Evolutionary conservation across 2,888 invertebrate genomes (phyloP).

Genomic region (Drosophila birchii): DNA sequence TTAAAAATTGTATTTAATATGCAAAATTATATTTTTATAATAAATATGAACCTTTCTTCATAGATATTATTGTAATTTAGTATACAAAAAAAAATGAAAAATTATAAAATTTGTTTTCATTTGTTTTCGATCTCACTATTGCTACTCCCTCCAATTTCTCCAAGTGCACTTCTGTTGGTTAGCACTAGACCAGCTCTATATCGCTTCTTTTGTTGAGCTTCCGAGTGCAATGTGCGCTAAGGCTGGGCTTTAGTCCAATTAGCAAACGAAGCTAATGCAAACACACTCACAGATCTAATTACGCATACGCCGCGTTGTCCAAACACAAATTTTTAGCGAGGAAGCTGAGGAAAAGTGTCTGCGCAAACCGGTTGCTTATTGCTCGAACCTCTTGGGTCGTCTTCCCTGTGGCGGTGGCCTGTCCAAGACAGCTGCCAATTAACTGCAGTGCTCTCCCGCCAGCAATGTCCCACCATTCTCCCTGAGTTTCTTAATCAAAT

Average conservation of each 20-base stretch:
- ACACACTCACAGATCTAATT: constrained; percentile 63
- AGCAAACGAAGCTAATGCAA: constrained; percentile 44
- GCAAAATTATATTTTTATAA: background rate
- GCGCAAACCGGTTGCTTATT: constrained; percentile 47
- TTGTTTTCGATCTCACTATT: background rate
- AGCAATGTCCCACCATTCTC: background rate
- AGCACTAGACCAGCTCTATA: constrained; percentile 1
- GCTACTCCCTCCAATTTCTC: background rate
- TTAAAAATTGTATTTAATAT: background rate
- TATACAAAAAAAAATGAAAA: too few relatives aligned
- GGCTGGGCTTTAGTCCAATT: constrained; percentile 60
- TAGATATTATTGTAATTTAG: too few relatives aligned
- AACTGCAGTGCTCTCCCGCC: constrained; percentile 20
- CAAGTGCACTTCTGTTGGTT: background rate
- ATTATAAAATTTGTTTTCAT: background rate
- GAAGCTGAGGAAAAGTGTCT: constrained; percentile 17
- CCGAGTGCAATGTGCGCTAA: constrained; percentile 25
- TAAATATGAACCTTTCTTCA: background rate
- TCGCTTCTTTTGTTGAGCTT: constrained; percentile 6
- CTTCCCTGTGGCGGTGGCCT: constrained; percentile 14
- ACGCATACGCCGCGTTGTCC: constrained; percentile 66
- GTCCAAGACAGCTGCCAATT: constrained; percentile 55
- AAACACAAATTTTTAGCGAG: constrained; percentile 21
- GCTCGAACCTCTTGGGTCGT: constrained; percentile 18
- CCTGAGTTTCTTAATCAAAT: constrained; percentile 1